Evolutionary conservation across 2,888 invertebrate genomes (phyloP).

Genomic region (Nymphalis c-album): DNA sequence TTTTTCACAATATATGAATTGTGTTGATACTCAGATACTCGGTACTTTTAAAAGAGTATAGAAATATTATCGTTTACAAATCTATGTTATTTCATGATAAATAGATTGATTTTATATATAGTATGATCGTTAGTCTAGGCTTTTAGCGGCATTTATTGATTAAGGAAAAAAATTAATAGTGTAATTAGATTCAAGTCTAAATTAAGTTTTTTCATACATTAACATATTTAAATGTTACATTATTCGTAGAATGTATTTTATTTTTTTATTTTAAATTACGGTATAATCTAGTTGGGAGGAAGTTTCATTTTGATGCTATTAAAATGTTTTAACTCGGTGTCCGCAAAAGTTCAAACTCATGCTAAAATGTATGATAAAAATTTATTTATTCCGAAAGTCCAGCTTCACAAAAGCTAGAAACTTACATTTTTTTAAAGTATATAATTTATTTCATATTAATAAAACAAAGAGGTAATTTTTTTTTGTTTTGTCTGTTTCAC

Average conservation of each 20-base stretch:
- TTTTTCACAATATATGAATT: neutral
- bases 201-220: neutral
- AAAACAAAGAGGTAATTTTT: neutral
- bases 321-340: conserved; percentile 17
- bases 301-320: conserved; percentile 16
- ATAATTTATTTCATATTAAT: neutral
- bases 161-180: neutral
- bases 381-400: conserved; percentile 21
- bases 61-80: too few relatives aligned
- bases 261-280: neutral
- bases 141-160: neutral
- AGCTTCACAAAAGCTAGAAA: conserved; percentile 4
- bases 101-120: neutral
- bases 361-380: conserved; percentile 23
- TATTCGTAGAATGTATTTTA: neutral
- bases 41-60: neutral
- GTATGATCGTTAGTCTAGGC: neutral
- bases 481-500: neutral
- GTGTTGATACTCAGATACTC: neutral
- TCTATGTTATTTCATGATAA: neutral
- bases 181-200: neutral
- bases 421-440: conserved; percentile 13
- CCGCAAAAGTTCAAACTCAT: conserved; percentile 14
- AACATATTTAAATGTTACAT: neutral
- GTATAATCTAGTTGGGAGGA: neutral